These are phyloP conservation scores for Neopipo cinnamomea DNA, from an alignment of 2,113 vertebrate genomes.

Conservation along the genomic window DNA sequence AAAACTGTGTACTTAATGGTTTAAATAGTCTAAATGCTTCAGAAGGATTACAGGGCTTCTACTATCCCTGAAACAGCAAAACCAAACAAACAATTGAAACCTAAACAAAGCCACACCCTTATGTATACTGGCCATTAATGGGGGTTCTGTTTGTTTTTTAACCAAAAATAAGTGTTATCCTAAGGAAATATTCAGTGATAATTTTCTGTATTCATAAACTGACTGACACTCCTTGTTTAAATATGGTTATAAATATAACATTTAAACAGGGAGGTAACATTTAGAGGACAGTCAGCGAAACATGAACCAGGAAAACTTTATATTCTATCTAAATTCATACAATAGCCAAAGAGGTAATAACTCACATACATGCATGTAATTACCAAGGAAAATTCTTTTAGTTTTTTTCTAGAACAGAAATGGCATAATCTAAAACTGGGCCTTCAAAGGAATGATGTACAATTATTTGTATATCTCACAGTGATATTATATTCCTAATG, in stretches of 20 bases:
- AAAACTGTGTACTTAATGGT: not conserved
- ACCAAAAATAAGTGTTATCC: not conserved
- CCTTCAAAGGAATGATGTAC: not conserved
- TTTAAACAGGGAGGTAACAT: not conserved
- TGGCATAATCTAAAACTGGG: not conserved
- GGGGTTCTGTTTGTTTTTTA: accelerated
- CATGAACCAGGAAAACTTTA: not conserved
- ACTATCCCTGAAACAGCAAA: not conserved
- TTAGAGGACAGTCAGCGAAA: not conserved
- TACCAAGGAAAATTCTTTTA: not conserved
- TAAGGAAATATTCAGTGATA: not conserved
- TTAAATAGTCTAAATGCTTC: not conserved
- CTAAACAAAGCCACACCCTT: accelerated
- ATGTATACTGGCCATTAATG: not conserved
- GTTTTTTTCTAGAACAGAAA: not conserved
- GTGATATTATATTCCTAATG: not conserved
- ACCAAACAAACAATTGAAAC: not conserved
- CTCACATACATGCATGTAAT: not conserved
- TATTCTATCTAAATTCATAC: not conserved
- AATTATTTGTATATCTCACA: not conserved
- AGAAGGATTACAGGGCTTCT: not conserved
- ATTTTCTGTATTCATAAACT: not conserved
- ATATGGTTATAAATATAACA: not conserved
- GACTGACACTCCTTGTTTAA: not conserved
- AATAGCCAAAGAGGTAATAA: not conserved